Evolutionary conservation across 2,797 vertebrate species (phyloP), one percentile per base, ranked within the genome.

Genomic region (Poeciliopsis gracilis): DNA sequence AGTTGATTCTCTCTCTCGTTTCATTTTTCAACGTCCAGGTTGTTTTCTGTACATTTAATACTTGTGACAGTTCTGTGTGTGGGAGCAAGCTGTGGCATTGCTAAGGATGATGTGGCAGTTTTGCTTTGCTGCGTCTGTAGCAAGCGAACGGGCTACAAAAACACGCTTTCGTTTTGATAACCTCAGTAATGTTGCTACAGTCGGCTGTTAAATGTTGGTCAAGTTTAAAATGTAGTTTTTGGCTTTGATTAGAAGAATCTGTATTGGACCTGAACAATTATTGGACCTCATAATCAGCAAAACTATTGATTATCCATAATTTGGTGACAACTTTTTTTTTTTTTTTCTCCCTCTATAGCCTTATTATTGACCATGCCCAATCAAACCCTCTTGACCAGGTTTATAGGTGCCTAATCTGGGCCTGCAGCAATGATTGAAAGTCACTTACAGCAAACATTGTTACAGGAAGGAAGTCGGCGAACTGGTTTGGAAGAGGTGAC

Each of bases 61-160:
- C 77, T 55, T 85, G 53, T 81, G 63, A 43, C 75, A 45, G 46
- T 45, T 85, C 55, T 16, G 59, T 18, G 63, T 76, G 80, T 87
- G 87, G 73, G 86, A 88, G 76, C 81, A 83, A 81, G 72, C 87
- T 87, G 87, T 86, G 87, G 83, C 83, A 73, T 92, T 86, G 46
- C 83, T 79, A 88, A 93, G 90, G 92, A 94, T 94, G 93, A 95
- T 94, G 92, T 92, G 88, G 93, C 94, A 94, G 75, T 94, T 94
- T 93, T 91, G 85, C 87, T 90, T 89, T 89, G 87, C 89, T 92
- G 88, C 85, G 83, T 89, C 87, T 92, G 79, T 84, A 66, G 75
- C 86, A 83, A 72, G 75, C 63, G 30, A 77, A 47, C 43, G 53
- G 66, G 66, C 73, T 82, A 51, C 15, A 76, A 51, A 82, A 86